Evolutionary conservation across 2,888 invertebrate genomes (phyloP).

Genomic region (Anthrax anthrax): DNA sequence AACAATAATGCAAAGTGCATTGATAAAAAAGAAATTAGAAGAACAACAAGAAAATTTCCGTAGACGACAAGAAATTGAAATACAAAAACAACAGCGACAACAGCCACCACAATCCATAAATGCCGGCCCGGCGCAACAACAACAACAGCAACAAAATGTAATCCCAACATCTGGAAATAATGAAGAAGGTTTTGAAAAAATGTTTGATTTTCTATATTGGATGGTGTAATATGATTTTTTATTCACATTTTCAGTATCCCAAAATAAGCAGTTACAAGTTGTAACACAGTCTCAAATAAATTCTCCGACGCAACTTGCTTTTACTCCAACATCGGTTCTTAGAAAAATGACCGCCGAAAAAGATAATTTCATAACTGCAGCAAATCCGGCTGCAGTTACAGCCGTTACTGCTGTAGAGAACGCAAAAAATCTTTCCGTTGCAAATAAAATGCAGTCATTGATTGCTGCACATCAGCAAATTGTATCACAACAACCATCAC

Average conservation of each 20-base stretch:
- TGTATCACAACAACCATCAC: conserved; percentile 13
- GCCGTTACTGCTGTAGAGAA: conserved; percentile 11
- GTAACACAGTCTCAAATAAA: conserved; percentile 21
- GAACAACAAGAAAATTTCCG: conserved; percentile 75
- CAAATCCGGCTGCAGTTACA: conserved; percentile 6
- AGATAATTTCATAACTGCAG: conserved; percentile 36
- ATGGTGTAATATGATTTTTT: not conserved
- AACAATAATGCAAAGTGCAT: conserved; percentile 70
- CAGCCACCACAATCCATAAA: conserved; percentile 1
- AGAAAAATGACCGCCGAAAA: conserved; percentile 90
- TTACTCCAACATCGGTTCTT: conserved; percentile 87
- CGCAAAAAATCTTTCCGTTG: not conserved
- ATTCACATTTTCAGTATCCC: not conserved
- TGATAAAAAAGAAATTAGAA: conserved; percentile 78
- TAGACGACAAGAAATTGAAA: conserved; percentile 53
- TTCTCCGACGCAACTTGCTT: conserved; percentile 62
- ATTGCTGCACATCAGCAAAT: conserved; percentile 15
- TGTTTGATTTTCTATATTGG: too few species aligned
- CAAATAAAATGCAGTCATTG: conserved; percentile 10
- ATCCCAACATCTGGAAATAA: not conserved
- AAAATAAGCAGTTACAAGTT: conserved; percentile 14
- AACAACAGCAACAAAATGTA: not conserved
- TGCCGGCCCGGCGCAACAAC: too few species aligned
- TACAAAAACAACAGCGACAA: conserved; percentile 13
- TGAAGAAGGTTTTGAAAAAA: conserved; percentile 1